Conservation (phyloP, 2,888 invertebrate species). For the Spilosoma lubricipeda region DNA sequence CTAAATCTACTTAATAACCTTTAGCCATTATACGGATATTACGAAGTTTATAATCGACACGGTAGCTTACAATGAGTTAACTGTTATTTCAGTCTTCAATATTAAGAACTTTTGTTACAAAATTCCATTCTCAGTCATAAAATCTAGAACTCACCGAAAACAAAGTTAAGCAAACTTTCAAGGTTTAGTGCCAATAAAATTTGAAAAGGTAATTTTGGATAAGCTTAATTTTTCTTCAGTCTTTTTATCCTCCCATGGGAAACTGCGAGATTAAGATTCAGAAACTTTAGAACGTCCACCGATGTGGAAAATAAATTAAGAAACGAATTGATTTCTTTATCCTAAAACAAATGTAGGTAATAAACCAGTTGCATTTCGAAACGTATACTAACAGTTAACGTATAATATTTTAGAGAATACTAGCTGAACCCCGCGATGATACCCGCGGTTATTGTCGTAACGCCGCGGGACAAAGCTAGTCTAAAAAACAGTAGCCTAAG, state of each 20-base stretch:
- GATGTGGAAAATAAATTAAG: slow-evolving; percentile 2
- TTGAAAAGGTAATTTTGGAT: slow-evolving; percentile 38
- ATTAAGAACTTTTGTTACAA: slow-evolving; percentile 31
- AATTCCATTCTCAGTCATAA: slow-evolving; percentile 39
- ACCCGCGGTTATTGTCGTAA: no score
- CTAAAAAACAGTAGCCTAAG: no score
- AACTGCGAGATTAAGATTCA: slow-evolving; percentile 15
- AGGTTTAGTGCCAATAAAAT: slow-evolving; percentile 45
- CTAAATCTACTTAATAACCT: neutral
- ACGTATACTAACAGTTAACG: no score
- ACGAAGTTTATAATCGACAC: slow-evolving; percentile 5
- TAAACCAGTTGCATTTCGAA: neutral
- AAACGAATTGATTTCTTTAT: neutral
- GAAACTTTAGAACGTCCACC: slow-evolving; percentile 14
- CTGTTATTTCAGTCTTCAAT: slow-evolving; percentile 37
- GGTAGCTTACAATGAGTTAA: slow-evolving; percentile 19
- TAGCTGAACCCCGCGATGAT: no score
- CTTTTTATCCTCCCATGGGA: slow-evolving; percentile 28
- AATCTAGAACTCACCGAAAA: slow-evolving; percentile 50
- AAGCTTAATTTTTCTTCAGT: slow-evolving; percentile 44
- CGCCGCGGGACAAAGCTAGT: no score
- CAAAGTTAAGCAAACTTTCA: slow-evolving; percentile 43
- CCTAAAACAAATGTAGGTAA: neutral
- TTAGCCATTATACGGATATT: neutral
- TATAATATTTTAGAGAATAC: no score